Evolutionary conservation across 30 jellyfish, hydroid and myxozoan genomes (phyloP).

Genomic region (Hydractinia echinata): DNA sequence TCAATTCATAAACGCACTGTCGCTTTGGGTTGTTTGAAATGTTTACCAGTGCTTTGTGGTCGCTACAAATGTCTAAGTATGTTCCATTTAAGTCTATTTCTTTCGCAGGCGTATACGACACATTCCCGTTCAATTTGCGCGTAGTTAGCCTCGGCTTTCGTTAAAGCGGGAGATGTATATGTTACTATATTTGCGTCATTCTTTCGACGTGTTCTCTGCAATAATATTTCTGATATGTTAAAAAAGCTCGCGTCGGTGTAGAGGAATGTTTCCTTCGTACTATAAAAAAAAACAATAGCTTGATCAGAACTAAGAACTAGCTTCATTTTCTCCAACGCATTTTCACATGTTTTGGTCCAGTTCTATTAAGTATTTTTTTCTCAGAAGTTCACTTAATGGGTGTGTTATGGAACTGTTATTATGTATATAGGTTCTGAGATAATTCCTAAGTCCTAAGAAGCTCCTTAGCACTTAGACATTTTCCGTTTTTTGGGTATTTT

Average conservation of each 20-base stretch:
- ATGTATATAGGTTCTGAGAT: too few relatives aligned
- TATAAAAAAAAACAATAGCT: background rate
- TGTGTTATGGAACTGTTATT: too few relatives aligned
- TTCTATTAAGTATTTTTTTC: too few relatives aligned
- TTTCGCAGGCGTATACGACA: background rate
- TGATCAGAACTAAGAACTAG: too few relatives aligned
- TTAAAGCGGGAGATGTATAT: background rate
- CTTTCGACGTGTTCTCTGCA: background rate
- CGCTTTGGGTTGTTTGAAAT: constrained; percentile 22
- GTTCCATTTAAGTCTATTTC: constrained; percentile 22
- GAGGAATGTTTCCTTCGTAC: background rate
- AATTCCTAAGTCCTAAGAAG: too few relatives aligned
- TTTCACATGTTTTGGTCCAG: too few relatives aligned
- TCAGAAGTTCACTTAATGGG: too few relatives aligned
- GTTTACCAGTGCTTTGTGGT: constrained; percentile 28
- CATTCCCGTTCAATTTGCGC: background rate
- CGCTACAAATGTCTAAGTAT: background rate
- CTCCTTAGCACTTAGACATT: too few relatives aligned
- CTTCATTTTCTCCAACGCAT: too few relatives aligned
- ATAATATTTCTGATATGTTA: background rate
- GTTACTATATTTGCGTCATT: background rate
- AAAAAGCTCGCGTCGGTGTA: background rate
- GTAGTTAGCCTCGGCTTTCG: background rate
- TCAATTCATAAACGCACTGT: constrained; percentile 28
- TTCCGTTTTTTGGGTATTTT: too few relatives aligned